Evolutionary conservation across 2,888 invertebrate species (phyloP).

Genomic region (Brenthis daphne): DNA sequence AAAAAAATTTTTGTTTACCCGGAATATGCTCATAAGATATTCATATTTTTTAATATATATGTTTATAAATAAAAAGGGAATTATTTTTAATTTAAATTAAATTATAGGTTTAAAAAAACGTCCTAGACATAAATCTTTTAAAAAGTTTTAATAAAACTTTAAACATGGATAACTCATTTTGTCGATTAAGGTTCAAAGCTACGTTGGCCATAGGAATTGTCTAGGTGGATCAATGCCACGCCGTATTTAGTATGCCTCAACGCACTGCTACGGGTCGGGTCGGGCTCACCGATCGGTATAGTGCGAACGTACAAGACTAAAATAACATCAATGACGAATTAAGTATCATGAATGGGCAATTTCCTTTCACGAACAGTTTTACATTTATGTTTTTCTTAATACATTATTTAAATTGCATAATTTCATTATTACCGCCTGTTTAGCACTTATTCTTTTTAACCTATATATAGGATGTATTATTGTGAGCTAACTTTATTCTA

Average conservation of each 20-base stretch:
- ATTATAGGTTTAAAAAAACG: background rate
- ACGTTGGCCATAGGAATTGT: background rate
- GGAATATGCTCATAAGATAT: background rate
- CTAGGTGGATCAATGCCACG: slow-evolving; percentile 17
- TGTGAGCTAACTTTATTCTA: background rate
- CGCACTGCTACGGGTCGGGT: slow-evolving; percentile 11
- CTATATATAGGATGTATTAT: background rate
- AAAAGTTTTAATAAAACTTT: background rate
- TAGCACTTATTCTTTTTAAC: no score
- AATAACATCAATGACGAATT: background rate
- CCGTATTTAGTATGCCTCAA: slow-evolving; percentile 23
- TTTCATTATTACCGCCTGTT: no score
- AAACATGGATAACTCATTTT: no score
- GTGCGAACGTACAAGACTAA: slow-evolving; percentile 4
- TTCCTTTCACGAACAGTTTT: no score
- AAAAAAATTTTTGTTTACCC: background rate
- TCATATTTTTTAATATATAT: background rate
- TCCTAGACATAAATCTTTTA: background rate
- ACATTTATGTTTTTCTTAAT: no score
- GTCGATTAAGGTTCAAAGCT: background rate
- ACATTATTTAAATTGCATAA: no score
- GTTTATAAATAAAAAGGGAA: no score
- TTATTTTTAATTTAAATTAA: no score
- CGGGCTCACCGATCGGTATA: slow-evolving; percentile 1
- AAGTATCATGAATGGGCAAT: no score